These are phyloP conservation scores for Trematomus bernacchii DNA, from an alignment of 2,797 vertebrate species.

Conservation along the genomic window DNA sequence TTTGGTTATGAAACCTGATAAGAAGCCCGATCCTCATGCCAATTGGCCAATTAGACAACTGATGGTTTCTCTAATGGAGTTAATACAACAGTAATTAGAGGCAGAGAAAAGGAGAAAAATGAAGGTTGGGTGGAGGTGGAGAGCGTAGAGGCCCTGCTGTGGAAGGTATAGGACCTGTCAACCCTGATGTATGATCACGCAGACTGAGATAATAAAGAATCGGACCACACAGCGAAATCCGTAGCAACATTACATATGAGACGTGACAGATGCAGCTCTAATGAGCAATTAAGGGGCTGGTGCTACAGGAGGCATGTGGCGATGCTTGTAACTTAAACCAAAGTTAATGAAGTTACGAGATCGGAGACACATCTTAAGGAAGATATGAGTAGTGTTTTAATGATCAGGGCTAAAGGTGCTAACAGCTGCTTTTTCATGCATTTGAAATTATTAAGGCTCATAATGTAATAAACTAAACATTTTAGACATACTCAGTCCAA, in stretches of 20 bases:
- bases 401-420: neutral
- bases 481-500: no score
- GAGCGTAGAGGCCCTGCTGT: slow-evolving; percentile 2
- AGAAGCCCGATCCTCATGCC: slow-evolving; percentile 57
- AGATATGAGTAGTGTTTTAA: slow-evolving; percentile 4
- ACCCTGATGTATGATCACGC: slow-evolving; percentile 13
- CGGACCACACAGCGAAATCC: slow-evolving; percentile 12
- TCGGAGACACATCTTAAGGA: slow-evolving; percentile 6
- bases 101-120: slow-evolving; percentile 38
- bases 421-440: no score
- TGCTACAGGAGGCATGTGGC: neutral
- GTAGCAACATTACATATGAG: slow-evolving; percentile 17
- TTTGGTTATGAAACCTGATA: slow-evolving; percentile 69
- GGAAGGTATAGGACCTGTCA: neutral
- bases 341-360: slow-evolving; percentile 26
- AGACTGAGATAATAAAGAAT: slow-evolving; percentile 24
- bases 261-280: slow-evolving; percentile 41
- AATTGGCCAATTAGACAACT: slow-evolving; percentile 65
- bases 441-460: no score
- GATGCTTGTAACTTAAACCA: slow-evolving; percentile 19
- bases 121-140: slow-evolving; percentile 14
- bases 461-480: no score
- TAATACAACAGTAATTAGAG: slow-evolving; percentile 68
- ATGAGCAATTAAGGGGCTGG: slow-evolving; percentile 36
- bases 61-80: slow-evolving; percentile 69